Base-by-base conservation (phyloP, 2,113 vertebrate genomes). In the Chroicocephalus ridibundus region DNA sequence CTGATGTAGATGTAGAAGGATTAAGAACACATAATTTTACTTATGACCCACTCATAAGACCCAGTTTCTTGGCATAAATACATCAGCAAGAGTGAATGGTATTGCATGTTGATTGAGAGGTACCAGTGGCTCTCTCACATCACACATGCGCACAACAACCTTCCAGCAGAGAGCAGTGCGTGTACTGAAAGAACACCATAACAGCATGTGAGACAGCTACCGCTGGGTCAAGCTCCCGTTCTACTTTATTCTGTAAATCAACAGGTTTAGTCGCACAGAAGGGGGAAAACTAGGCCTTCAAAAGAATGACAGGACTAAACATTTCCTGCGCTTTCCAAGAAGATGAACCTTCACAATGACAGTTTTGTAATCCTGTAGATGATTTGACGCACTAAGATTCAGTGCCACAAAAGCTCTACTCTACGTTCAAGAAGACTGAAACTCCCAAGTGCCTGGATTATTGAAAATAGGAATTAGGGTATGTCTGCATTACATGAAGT, bases 141-240 rank as follows among this genome's bases (percentile, higher is more conserved):
- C 61, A 72, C 25, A 32, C 18, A 9, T 1, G 5, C 3, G 1
- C 75, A 25, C 1, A 6, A 44, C 44, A 70, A 55, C 13, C 75
- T 94, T 96, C 95, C 97, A 97, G 95, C 86, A 98, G 96, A 95
- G 93, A 96, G 96, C 97, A 97, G 83, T 55, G 93, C 42, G 9
- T 19, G 52, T 93, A 47, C 72, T 88, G 40, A 72, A 93, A 93
- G 93, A 90, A 29, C 4, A 6, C 38, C 24, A 4, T 11, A 58
- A 57, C 24, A 34, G 31, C 1, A 2, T 20, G 9, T 42, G 47
- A 94, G 62, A 44, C 26, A 54, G 46, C 16, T 90, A 40, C 54
- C 69, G 21, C 12, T n/a, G 42, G 34, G 15, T 52, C 65, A 47
- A 34, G 14, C 4, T 66, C 32, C 44, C 38, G 36, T 17, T 66